Evolutionary conservation across 2,888 invertebrate species (phyloP).

Genomic region (Neoitamus cyanurus): DNA sequence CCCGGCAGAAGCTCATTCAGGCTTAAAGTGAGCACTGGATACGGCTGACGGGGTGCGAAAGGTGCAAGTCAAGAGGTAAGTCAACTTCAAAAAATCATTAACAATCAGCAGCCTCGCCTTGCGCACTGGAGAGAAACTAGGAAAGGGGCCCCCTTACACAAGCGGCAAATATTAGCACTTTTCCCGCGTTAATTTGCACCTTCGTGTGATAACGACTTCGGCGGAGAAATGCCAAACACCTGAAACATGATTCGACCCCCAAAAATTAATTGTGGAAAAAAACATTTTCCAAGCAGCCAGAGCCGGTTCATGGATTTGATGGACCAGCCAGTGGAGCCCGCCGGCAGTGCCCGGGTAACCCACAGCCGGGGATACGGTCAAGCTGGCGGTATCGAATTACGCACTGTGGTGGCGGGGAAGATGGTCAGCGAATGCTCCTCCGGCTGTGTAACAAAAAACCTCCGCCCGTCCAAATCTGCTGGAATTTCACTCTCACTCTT

Average conservation of each 20-base stretch:
- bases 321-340: not conserved
- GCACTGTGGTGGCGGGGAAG: not conserved
- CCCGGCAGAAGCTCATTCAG: not conserved
- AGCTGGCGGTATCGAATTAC: not conserved
- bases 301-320: not conserved
- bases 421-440: not conserved
- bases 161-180: conserved; percentile 34
- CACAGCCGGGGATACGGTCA: not conserved
- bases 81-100: not conserved
- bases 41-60: not conserved
- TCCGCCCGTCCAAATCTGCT: not conserved
- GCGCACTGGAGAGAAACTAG: not conserved
- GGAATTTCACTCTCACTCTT: conserved; percentile 34
- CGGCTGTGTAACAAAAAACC: conserved; percentile 8
- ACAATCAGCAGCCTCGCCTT: not conserved
- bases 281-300: not conserved
- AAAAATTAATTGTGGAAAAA: not conserved
- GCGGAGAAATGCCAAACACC: not conserved
- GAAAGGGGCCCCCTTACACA: not conserved
- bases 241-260: not conserved
- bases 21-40: too few relatives aligned
- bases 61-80: not conserved
- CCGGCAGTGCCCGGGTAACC: not conserved
- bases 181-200: conserved; percentile 6
- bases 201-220: not conserved